Evolutionary conservation across 2,797 vertebrate species (phyloP), one percentile per base, ranked within the genome.

Genomic region (Toxotes lorentzi): DNA sequence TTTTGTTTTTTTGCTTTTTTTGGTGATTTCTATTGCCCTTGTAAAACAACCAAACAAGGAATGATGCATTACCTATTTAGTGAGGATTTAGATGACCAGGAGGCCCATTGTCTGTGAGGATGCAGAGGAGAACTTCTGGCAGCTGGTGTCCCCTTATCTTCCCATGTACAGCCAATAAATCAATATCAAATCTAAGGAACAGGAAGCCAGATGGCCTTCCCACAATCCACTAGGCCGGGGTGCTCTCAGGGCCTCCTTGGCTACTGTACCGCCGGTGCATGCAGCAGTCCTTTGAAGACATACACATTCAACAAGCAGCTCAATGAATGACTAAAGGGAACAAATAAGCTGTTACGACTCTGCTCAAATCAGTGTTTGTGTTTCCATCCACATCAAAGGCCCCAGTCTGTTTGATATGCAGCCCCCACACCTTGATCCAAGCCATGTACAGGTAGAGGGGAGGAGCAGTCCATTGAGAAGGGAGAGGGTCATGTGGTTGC

Each of bases 261-360:
- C 94, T 95, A 96, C 95, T 95, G 95, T 95, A 95, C 92, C 87
- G 24, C 87, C 19, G 75, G 82, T 82, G 86, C 90, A 92, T 81
- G 91, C 87, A 79, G 87, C 89, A 77, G 50, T 60, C 92, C 95
- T 96, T 96, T 96, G 95, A 96, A 95, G 95, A 88, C 93, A 93
- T 94, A 94, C 89, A 94, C 92, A 95, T 95, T 95, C 94, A 95
- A 94, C 92, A 90, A 91, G 91, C 86, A 75, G 89, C 71, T 92
- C 91, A 93, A 94, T 95, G 95, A 96, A 96, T 96, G 94, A 95
- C 95, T 95, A 95, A 95, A 95, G 93, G 93, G 94, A 94, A 96
- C 95, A 96, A 96, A 96, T 95, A 96, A 94, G 94, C 94, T 92
- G 94, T 96, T 96, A 96, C 94, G 93, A 95, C 94, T 94, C 87